phyloP scores from a whole-genome alignment of 1,140 invertebrate genomes.

The Tetramorium simillimum region DNA sequence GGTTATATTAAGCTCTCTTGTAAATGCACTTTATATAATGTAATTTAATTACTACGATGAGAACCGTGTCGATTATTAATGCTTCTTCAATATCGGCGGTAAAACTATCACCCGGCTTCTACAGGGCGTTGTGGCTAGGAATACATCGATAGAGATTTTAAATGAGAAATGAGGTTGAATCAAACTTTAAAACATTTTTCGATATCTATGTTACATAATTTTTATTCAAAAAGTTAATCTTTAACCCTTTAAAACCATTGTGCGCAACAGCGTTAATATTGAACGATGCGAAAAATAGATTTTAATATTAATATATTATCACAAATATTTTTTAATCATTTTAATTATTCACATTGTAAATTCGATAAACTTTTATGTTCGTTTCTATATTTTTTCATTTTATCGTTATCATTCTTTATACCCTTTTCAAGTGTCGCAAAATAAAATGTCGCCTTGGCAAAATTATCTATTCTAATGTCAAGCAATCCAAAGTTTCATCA shows the following conservation, averaged over 20 bases:
- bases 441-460: neutral
- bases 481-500: constrained; percentile 10
- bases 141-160: constrained; percentile 23
- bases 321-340: neutral
- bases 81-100: constrained; percentile 47
- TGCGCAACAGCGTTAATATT: neutral
- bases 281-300: neutral
- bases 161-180: constrained; percentile 43
- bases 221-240: constrained; percentile 21
- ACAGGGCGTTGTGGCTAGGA: constrained; percentile 8
- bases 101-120: constrained; percentile 34
- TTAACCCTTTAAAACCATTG: neutral
- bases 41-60: constrained; percentile 32
- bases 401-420: neutral
- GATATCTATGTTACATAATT: constrained; percentile 40
- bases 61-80: constrained; percentile 46
- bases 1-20: neutral
- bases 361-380: neutral
- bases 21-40: neutral
- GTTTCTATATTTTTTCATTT: neutral
- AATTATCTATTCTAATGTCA: neutral
- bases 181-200: constrained; percentile 52
- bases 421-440: neutral
- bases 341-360: neutral
- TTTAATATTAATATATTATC: neutral